Percentiles rank a stretch among this genome's conserved stretches.
phyloP scores from a whole-genome alignment of 2,113 vertebrate species.

The Patagioenas fasciata region DNA sequence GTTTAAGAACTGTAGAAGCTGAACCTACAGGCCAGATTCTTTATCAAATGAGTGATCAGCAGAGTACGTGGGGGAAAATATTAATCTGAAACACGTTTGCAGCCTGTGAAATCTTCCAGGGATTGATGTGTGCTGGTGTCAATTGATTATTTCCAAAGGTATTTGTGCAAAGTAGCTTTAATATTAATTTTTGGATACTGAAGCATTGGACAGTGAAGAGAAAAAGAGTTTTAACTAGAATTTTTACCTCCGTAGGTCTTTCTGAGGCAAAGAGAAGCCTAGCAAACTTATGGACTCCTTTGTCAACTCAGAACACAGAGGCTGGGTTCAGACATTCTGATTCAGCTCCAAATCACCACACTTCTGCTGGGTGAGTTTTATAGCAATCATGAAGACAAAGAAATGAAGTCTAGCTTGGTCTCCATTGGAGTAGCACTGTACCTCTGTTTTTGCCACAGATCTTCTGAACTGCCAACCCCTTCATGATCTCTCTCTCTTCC shows the following conservation, averaged over 20 bases:
- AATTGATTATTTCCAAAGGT: not conserved
- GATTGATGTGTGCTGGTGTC: not conserved
- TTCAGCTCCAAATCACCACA: not conserved
- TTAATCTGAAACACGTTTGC: not conserved
- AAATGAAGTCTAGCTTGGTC: not conserved
- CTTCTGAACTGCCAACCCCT: not conserved
- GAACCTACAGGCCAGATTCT: not conserved
- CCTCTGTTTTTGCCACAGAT: not conserved
- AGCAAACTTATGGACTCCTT: not conserved
- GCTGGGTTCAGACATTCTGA: not conserved
- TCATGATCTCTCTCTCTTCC: not conserved
- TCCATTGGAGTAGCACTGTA: not conserved
- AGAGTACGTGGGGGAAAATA: not conserved
- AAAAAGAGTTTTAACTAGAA: not conserved
- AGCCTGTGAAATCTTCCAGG: not conserved
- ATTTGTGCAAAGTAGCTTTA: not conserved
- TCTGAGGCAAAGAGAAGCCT: not conserved
- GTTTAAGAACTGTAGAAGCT: not conserved
- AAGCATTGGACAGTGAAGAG: not conserved
- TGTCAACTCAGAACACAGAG: not conserved
- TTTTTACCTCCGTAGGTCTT: not conserved
- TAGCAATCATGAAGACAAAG: not conserved
- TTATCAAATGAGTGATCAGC: not conserved
- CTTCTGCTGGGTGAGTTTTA: not conserved
- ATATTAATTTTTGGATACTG: not conserved